Evolutionary conservation across 2,113 vertebrate genomes (phyloP).

Genomic region (Potamarius usumacintae): DNA sequence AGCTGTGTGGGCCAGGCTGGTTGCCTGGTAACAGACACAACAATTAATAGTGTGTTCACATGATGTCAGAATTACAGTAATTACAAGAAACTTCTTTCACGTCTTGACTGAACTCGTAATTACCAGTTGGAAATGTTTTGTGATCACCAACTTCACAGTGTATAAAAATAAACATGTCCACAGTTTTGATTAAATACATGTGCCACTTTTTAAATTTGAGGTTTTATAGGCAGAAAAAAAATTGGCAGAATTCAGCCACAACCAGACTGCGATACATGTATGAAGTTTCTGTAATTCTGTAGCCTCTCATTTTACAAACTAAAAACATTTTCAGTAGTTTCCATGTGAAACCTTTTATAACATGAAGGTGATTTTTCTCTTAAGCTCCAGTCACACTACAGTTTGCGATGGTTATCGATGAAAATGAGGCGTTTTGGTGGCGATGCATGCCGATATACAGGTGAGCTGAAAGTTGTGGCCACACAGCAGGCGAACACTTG

Average conservation of each 20-base stretch:
- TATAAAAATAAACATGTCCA: too few relatives aligned
- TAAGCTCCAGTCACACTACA: too few relatives aligned
- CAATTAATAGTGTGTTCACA: conserved; percentile 15
- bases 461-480: too few relatives aligned
- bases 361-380: background rate
- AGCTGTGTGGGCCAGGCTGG: background rate
- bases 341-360: background rate
- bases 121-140: background rate
- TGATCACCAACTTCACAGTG: background rate
- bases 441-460: too few relatives aligned
- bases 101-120: background rate
- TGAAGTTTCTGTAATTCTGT: background rate
- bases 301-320: background rate
- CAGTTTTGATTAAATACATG: background rate
- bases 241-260: background rate
- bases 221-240: background rate
- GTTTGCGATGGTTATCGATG: too few relatives aligned
- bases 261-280: background rate
- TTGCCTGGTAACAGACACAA: conserved; percentile 7
- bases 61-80: conserved; percentile 15
- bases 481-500: too few relatives aligned
- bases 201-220: background rate
- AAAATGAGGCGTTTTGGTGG: too few relatives aligned
- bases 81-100: background rate
- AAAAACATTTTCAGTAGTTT: background rate